phyloP scores from a whole-genome alignment of 2,888 invertebrate genomes.

The Entomobrya proxima region DNA sequence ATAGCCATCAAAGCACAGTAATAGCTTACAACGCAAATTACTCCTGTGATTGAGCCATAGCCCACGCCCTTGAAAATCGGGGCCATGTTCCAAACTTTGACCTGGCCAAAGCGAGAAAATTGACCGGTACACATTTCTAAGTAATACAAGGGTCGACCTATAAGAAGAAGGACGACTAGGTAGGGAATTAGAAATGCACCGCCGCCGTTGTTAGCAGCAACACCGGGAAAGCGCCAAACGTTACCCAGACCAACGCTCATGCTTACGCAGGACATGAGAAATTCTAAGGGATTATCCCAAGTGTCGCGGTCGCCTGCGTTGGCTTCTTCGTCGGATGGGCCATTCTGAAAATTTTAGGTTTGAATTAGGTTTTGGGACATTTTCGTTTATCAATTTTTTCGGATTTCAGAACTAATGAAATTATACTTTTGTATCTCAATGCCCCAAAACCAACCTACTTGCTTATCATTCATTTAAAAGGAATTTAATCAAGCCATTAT shows the following conservation, averaged over 20 bases:
- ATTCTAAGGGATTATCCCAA: conserved; percentile 83
- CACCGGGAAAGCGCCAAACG: conserved; percentile 77
- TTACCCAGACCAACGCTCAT: conserved; percentile 84
- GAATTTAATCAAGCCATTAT: too few species aligned
- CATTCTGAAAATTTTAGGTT: too few species aligned
- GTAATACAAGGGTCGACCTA: conserved; percentile 78
- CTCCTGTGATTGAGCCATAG: conserved; percentile 78
- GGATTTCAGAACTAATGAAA: too few species aligned
- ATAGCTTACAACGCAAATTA: conserved; percentile 83
- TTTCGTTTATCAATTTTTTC: too few species aligned
- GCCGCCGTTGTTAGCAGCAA: conserved; percentile 64
- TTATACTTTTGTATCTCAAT: too few species aligned
- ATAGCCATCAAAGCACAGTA: conserved; percentile 38
- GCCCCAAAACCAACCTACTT: too few species aligned
- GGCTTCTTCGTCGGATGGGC: background rate
- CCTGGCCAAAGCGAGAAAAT: conserved; percentile 79
- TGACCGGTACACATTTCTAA: conserved; percentile 79
- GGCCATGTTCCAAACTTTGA: conserved; percentile 81
- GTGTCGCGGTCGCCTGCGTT: conserved; percentile 54
- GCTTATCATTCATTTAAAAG: too few species aligned
- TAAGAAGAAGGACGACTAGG: conserved; percentile 76
- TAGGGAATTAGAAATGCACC: conserved; percentile 76
- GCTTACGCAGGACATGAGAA: conserved; percentile 85
- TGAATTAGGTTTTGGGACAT: too few species aligned
- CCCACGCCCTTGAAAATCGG: conserved; percentile 77